A percentile compares a stretch with the other conserved stretches of the same genome.
Conservation (phyloP, 2,113 vertebrate species). For the Trematocara zebra region DNA sequence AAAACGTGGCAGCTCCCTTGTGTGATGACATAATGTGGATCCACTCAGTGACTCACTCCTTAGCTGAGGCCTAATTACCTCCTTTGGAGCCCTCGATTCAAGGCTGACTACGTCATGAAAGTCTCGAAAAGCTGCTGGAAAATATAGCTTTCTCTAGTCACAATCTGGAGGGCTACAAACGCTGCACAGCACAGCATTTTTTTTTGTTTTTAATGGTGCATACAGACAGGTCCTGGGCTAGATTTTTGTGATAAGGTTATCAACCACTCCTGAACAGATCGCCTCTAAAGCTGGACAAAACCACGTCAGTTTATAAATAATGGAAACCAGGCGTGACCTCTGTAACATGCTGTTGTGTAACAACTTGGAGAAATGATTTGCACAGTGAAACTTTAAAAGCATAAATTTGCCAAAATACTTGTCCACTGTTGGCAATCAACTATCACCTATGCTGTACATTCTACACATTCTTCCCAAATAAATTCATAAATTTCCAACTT, state of each 20-base stretch:
- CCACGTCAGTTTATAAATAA: neutral
- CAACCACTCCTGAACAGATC: neutral
- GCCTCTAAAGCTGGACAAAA: neutral
- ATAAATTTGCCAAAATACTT: neutral
- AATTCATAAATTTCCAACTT: neutral
- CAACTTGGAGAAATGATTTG: neutral
- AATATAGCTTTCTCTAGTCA: neutral
- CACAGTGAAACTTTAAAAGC: neutral
- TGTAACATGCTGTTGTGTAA: neutral
- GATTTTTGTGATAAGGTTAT: neutral
- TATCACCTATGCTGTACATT: neutral
- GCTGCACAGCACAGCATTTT: neutral
- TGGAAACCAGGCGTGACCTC: neutral
- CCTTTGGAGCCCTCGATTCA: neutral
- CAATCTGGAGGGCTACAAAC: neutral
- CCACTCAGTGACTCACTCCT: conserved; percentile 17
- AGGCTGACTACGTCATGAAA: neutral
- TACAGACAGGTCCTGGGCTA: neutral
- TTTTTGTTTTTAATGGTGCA: neutral
- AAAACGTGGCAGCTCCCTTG: conserved; percentile 1
- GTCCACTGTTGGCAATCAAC: neutral
- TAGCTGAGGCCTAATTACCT: conserved; percentile 16
- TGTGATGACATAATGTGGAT: conserved; percentile 16
- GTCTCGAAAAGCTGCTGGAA: neutral
- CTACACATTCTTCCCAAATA: neutral